Evolutionary conservation across 1,140 invertebrate genomes (phyloP).

Genomic region (Pachyrhynchus sulphureomaculatus): DNA sequence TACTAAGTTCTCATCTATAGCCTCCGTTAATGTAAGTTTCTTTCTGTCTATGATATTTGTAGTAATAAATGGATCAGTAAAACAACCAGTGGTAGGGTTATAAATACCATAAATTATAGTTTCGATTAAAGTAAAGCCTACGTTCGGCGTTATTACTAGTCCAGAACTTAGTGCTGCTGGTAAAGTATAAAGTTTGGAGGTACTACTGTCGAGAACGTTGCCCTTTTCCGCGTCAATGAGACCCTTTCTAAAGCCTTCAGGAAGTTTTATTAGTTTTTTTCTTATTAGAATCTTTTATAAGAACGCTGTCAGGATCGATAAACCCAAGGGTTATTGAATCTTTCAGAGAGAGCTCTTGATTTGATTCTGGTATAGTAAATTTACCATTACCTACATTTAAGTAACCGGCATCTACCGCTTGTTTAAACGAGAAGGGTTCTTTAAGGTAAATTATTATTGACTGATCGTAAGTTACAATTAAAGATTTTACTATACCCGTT

Average conservation of each 20-base stretch:
- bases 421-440: constrained; percentile 74
- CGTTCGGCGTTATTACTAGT: constrained; percentile 72
- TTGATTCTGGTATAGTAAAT: constrained; percentile 71
- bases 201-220: constrained; percentile 78
- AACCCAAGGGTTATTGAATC: constrained; percentile 80
- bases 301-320: constrained; percentile 82
- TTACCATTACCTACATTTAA: constrained; percentile 72
- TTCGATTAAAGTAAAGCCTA: constrained; percentile 78
- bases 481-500: constrained; percentile 63
- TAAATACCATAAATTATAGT: constrained; percentile 81
- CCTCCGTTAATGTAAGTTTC: constrained; percentile 72
- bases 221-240: constrained; percentile 85
- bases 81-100: constrained; percentile 73
- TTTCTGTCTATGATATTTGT: constrained; percentile 66
- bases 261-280: constrained; percentile 78
- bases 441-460: constrained; percentile 67
- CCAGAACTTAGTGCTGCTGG: constrained; percentile 73
- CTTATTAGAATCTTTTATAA: constrained; percentile 84
- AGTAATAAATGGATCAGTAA: constrained; percentile 77
- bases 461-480: constrained; percentile 74
- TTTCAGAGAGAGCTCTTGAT: constrained; percentile 74
- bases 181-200: constrained; percentile 76
- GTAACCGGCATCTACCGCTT: constrained; percentile 71
- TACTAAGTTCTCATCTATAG: constrained; percentile 74
- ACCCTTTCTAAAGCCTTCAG: constrained; percentile 82